phyloP scores from a whole-genome alignment of 2,113 vertebrate genomes.

The Labeo rohita region DNA sequence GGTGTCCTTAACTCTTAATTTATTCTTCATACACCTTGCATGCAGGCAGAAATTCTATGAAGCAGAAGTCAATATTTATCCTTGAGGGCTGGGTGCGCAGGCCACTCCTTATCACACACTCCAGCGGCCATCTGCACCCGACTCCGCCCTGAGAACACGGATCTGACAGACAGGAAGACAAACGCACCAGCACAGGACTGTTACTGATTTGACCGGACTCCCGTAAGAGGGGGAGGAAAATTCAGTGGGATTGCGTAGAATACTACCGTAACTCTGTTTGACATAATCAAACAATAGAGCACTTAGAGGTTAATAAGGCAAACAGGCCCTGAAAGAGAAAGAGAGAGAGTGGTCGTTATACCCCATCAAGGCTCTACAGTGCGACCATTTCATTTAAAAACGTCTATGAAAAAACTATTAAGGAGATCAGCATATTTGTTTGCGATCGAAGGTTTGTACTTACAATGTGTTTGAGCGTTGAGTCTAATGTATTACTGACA shows the following conservation, averaged over 20 bases:
- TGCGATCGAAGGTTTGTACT: too few relatives aligned
- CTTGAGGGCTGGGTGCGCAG: slow-evolving; percentile 58
- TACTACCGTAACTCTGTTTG: not conserved
- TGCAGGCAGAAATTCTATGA: slow-evolving; percentile 54
- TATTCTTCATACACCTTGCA: not conserved
- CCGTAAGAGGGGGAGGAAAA: slow-evolving; percentile 22
- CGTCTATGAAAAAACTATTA: too few relatives aligned
- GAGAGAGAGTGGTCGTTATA: slow-evolving; percentile 15
- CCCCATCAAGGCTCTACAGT: too few relatives aligned
- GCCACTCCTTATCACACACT: slow-evolving; percentile 62
- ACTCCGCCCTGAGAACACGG: slow-evolving; percentile 73
- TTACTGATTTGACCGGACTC: not conserved
- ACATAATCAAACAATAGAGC: slow-evolving; percentile 4
- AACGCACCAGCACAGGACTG: slow-evolving; percentile 6
- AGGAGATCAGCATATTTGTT: too few relatives aligned
- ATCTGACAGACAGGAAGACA: slow-evolving; percentile 60
- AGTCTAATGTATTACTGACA: too few relatives aligned
- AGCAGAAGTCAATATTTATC: slow-evolving; percentile 75
- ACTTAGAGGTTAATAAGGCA: slow-evolving; percentile 15
- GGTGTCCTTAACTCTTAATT: slow-evolving; percentile 66
- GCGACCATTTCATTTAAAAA: too few relatives aligned
- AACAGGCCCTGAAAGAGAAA: not conserved
- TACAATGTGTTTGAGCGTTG: too few relatives aligned
- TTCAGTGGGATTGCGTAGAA: not conserved
- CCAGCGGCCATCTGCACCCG: slow-evolving; percentile 60